Evolutionary conservation across 2,888 invertebrate species (phyloP), one percentile per base, ranked within the genome.

Genomic region (Leptogaster cylindrica): DNA sequence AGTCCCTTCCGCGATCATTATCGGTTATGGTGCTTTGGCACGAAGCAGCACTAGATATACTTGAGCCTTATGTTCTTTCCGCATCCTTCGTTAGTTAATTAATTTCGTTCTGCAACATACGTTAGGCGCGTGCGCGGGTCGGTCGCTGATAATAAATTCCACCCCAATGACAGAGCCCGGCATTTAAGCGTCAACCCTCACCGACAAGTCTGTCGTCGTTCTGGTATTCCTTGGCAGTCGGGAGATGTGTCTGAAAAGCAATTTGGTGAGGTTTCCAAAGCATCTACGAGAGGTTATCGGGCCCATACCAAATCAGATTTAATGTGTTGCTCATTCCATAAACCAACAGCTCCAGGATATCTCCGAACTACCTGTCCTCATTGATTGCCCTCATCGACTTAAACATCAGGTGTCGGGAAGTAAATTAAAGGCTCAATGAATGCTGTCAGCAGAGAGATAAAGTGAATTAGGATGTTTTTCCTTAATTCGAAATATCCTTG

Each of bases 391-490:
- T 28, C 25, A 7, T 14, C 20, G 7, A 25, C 25, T 27, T 8
- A 16, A 51, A 52, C 65, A 65, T 51, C 65, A 65, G 65, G 65
- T 65, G 52, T 65, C 65, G 65, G 65, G 27, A 12, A 27, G 65
- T 65, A 51, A 65, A 65, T 65, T 65, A 65, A 41, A 65, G 65
- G 39, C 20, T 41, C 20, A 10, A 50, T 8, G 28, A 27, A 6
- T 20, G 16, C 36, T 41, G 52, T 65, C 50, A 50, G 65, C 41
- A 7, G 44, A 16, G 36, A 51, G 50, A 65, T 52, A 65, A 65
- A 65, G 28, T 52, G 65, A 65, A 65, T 65, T 65, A 65, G 65
- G 52, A 65, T 65, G 65, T 65, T 65, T 41, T 65, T 52, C 52
- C 12, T 65, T 65, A 65, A 65, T 65, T 65, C 39, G 14, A 48